Evolutionary conservation across 2,113 vertebrate species (phyloP).

Genomic region (Rissa tridactyla): DNA sequence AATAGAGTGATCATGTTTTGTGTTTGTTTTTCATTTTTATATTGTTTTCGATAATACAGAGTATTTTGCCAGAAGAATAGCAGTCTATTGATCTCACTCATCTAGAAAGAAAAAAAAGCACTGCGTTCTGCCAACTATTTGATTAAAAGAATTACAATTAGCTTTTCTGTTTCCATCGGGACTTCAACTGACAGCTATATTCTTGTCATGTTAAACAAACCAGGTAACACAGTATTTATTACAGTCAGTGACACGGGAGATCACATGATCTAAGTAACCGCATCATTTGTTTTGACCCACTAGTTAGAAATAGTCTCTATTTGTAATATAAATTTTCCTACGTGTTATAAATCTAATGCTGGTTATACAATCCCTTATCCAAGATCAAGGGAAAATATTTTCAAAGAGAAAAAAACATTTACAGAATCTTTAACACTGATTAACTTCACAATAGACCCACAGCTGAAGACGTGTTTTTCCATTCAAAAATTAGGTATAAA

Average conservation of each 20-base stretch:
- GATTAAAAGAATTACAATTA: not conserved
- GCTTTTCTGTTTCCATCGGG: not conserved
- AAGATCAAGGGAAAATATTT: not conserved
- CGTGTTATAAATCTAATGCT: not conserved
- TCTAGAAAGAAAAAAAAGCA: not conserved
- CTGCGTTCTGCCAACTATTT: not conserved
- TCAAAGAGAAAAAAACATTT: not conserved
- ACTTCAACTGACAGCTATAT: not conserved
- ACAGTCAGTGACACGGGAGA: not conserved
- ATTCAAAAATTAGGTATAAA: not conserved
- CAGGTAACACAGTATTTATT: not conserved
- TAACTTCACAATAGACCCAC: not conserved
- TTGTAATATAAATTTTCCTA: not conserved
- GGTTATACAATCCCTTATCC: not conserved
- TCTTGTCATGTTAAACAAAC: constrained; percentile 12
- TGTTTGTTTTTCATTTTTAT: not conserved
- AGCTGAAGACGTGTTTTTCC: not conserved
- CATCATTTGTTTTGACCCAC: not conserved
- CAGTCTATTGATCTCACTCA: not conserved
- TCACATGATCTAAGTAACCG: not conserved
- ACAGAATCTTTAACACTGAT: not conserved
- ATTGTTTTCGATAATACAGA: not conserved
- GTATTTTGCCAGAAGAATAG: not conserved
- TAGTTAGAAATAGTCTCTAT: not conserved
- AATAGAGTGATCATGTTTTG: not conserved